Conservation (phyloP, 2,888 invertebrate genomes). For the Drosophila rellima region DNA sequence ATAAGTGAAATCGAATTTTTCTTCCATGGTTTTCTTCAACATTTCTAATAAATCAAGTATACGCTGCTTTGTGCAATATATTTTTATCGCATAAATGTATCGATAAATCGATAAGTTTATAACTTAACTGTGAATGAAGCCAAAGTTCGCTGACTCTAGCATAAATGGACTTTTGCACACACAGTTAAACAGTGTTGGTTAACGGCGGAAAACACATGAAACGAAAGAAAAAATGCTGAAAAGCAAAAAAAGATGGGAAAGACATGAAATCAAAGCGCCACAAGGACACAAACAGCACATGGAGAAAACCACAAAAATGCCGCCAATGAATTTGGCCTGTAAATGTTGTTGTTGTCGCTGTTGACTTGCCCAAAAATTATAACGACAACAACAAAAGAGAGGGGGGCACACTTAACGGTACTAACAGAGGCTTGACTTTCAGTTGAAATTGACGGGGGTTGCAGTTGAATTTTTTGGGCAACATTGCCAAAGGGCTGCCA, state of each 20-base stretch:
- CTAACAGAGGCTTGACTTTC: constrained; percentile 5
- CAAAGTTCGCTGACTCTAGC: constrained; percentile 36
- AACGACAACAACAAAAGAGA: constrained; percentile 30
- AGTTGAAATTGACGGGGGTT: background rate
- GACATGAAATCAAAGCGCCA: constrained; percentile 49
- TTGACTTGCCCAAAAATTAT: constrained; percentile 44
- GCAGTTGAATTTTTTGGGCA: constrained; percentile 21
- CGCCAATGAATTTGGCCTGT: constrained; percentile 60
- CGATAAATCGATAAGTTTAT: constrained; percentile 9
- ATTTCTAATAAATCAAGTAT: background rate
- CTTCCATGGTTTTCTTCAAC: no score
- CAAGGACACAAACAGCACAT: constrained; percentile 26
- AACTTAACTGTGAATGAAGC: background rate
- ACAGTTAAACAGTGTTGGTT: constrained; percentile 32
- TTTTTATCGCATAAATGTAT: constrained; percentile 6
- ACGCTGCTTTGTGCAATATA: background rate
- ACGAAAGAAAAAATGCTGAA: background rate
- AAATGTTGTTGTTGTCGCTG: constrained; percentile 33
- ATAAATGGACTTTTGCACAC: constrained; percentile 24
- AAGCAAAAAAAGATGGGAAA: background rate
- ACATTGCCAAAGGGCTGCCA: constrained; percentile 49
- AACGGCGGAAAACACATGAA: background rate
- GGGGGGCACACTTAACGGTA: constrained; percentile 17
- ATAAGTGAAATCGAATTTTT: no score
- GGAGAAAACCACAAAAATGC: constrained; percentile 75